phyloP scores from a whole-genome alignment of 2,797 vertebrate genomes.

The Tachyglossus aculeatus region DNA sequence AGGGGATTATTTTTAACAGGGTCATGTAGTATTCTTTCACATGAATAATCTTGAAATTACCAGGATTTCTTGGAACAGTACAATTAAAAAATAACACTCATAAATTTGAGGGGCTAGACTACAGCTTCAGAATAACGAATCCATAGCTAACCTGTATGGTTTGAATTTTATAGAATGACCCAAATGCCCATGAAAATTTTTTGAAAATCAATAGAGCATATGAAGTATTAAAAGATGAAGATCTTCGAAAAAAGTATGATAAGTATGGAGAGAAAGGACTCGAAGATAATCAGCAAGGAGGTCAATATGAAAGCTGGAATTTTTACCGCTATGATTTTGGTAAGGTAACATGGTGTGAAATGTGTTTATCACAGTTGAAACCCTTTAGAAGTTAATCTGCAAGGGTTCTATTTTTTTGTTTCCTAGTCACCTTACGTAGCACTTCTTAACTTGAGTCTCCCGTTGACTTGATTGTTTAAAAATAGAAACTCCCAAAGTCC shows the following conservation, averaged over 20 bases:
- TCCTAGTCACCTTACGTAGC: neutral
- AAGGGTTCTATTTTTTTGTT: constrained; percentile 16
- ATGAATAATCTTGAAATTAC: too few species aligned
- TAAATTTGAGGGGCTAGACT: neutral
- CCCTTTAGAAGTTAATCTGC: too few species aligned
- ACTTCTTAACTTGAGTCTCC: neutral
- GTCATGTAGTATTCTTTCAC: too few species aligned
- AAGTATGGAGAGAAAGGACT: constrained; percentile 96
- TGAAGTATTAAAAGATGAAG: constrained; percentile 96
- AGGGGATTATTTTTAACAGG: neutral
- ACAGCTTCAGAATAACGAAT: constrained; percentile 21
- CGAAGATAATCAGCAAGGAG: constrained; percentile 86
- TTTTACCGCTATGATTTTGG: constrained; percentile 97
- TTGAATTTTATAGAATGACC: constrained; percentile 81
- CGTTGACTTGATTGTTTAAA: too few species aligned
- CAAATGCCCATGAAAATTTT: constrained; percentile 92
- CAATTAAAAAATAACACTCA: too few species aligned
- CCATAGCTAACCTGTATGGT: constrained; percentile 12
- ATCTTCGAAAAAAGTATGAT: constrained; percentile 95
- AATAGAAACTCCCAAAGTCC: too few species aligned
- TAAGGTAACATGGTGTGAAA: constrained; percentile 51
- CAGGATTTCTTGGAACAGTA: neutral
- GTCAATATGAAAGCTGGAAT: constrained; percentile 96
- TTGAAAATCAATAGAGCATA: constrained; percentile 94
- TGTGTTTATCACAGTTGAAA: neutral